Evolutionary conservation across 37 sponge, comb jelly and placozoan species (phyloP), one percentile per base, ranked within the genome.

Genomic region (Haliclona indistincta): DNA sequence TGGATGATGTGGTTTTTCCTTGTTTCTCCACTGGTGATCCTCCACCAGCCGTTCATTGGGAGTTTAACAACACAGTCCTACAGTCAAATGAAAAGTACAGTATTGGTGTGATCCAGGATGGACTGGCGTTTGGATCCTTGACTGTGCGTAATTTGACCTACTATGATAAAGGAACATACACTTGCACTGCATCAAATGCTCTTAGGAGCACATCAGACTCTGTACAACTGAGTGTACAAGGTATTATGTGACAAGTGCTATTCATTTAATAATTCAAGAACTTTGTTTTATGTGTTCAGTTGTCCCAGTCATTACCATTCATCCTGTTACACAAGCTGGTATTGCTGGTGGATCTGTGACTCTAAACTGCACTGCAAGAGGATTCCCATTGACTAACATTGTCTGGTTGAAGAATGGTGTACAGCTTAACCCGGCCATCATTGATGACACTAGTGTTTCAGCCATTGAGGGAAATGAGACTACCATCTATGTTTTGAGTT

Each of bases 21-120:
- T 58, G 60, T 20, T 58, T 58, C n/a, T 20, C 60, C 7, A 58
- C 60, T 25, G 60, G 60, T 58, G 60, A 58, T 58, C 60, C 60
- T 25, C 6, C n/a, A 25, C 60, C 60, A 25, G 28, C 13, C 6
- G 60, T 58, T 7, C 11, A 6, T 20, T 58, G 60, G 60, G n/a
- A 6, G 22, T 58, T 58, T 20, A 58, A 58, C 28, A n/a, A 58
- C 28, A n/a, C 60, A 8, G n/a, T 58, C 7, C 25, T 58, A 58
- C 11, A 8, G 6, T 7, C 11, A 25, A 58, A n/a, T 20, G n/a
- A 6, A 6, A 58, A 58, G 25, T 58, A 58, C 25, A 17, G 13
- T 15, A 47, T 47, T 17, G 60, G 60, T 58, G 60, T 25, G 6
- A 58, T 58, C 25, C 11, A 20, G 11, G 60, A 58, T n/a, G 60